Percentiles rank a stretch among this genome's conserved stretches.
phyloP scores from a whole-genome alignment of 2,888 invertebrate genomes.

The Ennomos fuscantarius region DNA sequence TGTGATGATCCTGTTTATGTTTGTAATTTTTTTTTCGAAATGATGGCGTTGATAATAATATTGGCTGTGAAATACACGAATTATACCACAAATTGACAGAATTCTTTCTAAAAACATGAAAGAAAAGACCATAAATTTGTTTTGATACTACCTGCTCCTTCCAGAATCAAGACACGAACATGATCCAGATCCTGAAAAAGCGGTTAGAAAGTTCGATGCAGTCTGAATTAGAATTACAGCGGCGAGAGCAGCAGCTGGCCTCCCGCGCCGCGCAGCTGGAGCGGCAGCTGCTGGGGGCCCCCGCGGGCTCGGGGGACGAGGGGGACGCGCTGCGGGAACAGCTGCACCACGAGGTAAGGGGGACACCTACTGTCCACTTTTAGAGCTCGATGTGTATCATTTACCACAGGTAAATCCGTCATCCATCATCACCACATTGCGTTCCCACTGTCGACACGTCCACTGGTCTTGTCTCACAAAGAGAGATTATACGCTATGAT shows the following conservation, averaged over 20 bases:
- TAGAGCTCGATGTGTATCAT: too few relatives aligned
- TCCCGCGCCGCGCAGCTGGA: conserved; percentile 63
- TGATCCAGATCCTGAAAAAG: conserved; percentile 87
- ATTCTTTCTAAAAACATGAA: neutral
- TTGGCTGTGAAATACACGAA: too few relatives aligned
- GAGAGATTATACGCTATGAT: too few relatives aligned
- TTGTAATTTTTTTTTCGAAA: too few relatives aligned
- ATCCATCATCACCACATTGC: too few relatives aligned
- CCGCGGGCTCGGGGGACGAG: conserved; percentile 17
- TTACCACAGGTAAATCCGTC: too few relatives aligned
- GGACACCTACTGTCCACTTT: too few relatives aligned
- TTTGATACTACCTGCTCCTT: neutral
- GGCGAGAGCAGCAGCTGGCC: conserved; percentile 81
- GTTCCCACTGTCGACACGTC: too few relatives aligned
- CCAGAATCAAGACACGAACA: conserved; percentile 87
- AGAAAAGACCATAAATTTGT: neutral
- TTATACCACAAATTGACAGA: too few relatives aligned
- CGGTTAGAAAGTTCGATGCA: conserved; percentile 87
- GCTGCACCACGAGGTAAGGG: conserved; percentile 56
- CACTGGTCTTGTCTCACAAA: too few relatives aligned
- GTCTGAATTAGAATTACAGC: conserved; percentile 87
- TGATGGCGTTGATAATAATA: too few relatives aligned
- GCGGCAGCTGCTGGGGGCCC: conserved; percentile 43
- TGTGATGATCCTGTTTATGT: too few relatives aligned
- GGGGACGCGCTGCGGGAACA: conserved; percentile 27